These are phyloP conservation scores for Aldabrachelys gigantea DNA, from an alignment of 2,113 vertebrate species.

Conservation along the genomic window DNA sequence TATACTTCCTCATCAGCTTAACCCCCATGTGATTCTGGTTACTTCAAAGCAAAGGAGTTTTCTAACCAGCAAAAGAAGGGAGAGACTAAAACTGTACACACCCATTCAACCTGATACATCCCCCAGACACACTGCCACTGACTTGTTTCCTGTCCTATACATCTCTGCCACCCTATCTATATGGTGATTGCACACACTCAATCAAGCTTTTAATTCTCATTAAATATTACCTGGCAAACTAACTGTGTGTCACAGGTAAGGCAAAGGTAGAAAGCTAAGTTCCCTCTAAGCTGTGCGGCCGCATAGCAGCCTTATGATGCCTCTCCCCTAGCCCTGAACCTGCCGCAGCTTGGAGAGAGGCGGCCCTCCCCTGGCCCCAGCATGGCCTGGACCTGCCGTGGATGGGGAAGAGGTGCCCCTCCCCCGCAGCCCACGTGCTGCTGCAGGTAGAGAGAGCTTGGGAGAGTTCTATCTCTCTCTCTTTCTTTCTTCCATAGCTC, in stretches of 20 bases:
- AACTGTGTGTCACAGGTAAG: background rate
- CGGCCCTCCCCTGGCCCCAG: too few relatives aligned
- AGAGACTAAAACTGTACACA: background rate
- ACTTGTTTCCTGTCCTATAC: background rate
- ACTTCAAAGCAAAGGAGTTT: background rate
- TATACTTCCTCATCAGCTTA: background rate
- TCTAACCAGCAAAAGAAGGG: background rate
- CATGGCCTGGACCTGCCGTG: too few relatives aligned
- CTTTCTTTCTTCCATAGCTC: too few relatives aligned
- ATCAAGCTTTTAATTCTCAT: constrained; percentile 15
- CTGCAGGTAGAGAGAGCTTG: too few relatives aligned
- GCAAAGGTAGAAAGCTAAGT: background rate
- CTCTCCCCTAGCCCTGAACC: too few relatives aligned
- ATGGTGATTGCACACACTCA: background rate
- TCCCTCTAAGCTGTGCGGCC: too few relatives aligned
- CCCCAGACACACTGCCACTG: background rate
- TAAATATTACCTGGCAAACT: background rate
- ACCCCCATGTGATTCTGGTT: background rate
- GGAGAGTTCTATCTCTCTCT: too few relatives aligned
- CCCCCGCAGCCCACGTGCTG: too few relatives aligned
- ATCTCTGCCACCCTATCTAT: background rate
- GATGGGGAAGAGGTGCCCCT: too few relatives aligned
- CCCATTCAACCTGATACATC: background rate
- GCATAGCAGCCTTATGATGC: too few relatives aligned
- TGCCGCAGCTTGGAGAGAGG: too few relatives aligned